Percentiles rank a stretch among this genome's conserved stretches.
phyloP scores from a whole-genome alignment of 2,888 invertebrate species.

The Hirtodrosophila histrioides region DNA sequence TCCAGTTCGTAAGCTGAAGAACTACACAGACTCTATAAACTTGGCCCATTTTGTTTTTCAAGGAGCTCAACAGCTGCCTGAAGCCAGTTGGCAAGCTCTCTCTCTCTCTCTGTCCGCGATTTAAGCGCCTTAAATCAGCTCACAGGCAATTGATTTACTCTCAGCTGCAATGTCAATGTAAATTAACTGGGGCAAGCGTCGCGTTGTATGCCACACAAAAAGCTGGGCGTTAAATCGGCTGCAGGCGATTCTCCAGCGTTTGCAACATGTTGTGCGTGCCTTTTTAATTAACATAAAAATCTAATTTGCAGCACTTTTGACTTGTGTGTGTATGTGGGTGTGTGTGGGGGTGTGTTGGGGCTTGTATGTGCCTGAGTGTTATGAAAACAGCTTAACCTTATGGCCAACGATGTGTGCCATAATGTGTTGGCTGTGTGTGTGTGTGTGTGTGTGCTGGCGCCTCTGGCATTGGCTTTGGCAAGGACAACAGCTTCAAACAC shows the following conservation, averaged over 20 bases:
- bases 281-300: slow-evolving; percentile 80
- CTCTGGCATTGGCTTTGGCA: slow-evolving; percentile 71
- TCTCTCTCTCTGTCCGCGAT: neutral
- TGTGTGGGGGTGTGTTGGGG: slow-evolving; percentile 6
- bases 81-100: slow-evolving; percentile 8
- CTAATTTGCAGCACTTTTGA: slow-evolving; percentile 74
- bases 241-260: slow-evolving; percentile 41
- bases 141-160: slow-evolving; percentile 44
- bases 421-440: slow-evolving; percentile 45
- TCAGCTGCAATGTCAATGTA: slow-evolving; percentile 32
- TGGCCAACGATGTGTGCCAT: slow-evolving; percentile 77
- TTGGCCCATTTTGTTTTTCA: slow-evolving; percentile 1
- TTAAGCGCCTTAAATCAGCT: slow-evolving; percentile 52
- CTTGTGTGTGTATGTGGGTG: slow-evolving; percentile 24
- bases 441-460: slow-evolving; percentile 32
- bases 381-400: slow-evolving; percentile 78
- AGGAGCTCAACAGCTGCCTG: slow-evolving; percentile 12
- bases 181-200: slow-evolving; percentile 44
- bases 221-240: slow-evolving; percentile 25
- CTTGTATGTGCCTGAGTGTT: slow-evolving; percentile 34
- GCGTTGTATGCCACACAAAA: slow-evolving; percentile 9
- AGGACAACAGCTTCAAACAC: slow-evolving; percentile 59
- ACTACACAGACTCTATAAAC: neutral
- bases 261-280: slow-evolving; percentile 68
- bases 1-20: neutral